Base-by-base conservation (phyloP, 2,797 vertebrate species). In the Helicolenus hilgendorfi region DNA sequence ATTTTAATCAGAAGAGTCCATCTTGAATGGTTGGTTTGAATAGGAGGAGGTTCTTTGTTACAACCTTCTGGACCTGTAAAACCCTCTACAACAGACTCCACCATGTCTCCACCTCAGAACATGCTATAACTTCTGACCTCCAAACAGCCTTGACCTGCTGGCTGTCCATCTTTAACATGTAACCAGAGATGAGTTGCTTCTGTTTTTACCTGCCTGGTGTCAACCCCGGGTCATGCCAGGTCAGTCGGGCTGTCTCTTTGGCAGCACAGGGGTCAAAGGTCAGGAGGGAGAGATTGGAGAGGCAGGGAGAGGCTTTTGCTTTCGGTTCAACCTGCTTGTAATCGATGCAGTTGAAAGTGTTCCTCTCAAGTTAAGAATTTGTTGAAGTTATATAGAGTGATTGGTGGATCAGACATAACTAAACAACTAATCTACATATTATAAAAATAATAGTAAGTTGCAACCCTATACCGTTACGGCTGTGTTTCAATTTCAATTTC, bases 141-240 rank as follows among this genome's bases (percentile, higher is more conserved):
- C 3, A 31, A 77, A 75, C 60, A 24, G 18, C 18, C 8, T 1
- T 36, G 35, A 35, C 77, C 76, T 65, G 67, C 75, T 62, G 5
- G 45, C 65, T 29, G 74, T 79, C 56, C 58, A 63, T 81, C 65
- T 77, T 69, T 67, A 82, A 84, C 2, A 18, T 77, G 89, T 86
- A 93, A 95, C 81, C 59, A 70, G 92, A 96, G 85, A 92, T 31
- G 27, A 53, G 41, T 49, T 83, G 88, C 93, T 93, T 92, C 91
- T 92, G 89, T 95, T 95, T 95, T 94, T 92, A 94, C 93, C 94
- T 94, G 90, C 80, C 31, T 31, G 85, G 86, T 65, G 73, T 92
- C 77, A 58, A 33, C 74, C 63, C 65, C 1, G 0, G 55, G 87
- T 91, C 69, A 8, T 2, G 35, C 18, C 3, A 24, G 83, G 79